Percentiles rank a stretch among this genome's conserved stretches.
Evolutionary conservation across 2,113 vertebrate genomes (phyloP).

Genomic region (Muscicapa adusta): DNA sequence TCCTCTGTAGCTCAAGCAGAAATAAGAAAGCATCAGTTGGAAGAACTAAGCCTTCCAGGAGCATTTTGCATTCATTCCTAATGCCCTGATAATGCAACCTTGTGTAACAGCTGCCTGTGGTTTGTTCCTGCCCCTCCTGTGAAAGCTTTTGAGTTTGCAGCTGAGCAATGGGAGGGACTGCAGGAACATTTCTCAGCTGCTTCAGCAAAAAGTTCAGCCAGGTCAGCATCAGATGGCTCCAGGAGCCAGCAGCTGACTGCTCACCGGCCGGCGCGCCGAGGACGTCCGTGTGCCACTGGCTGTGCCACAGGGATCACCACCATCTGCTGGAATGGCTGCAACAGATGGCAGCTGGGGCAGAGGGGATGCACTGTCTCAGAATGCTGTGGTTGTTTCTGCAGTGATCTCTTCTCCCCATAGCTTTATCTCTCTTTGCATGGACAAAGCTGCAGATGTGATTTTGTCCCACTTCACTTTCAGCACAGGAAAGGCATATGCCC

Average conservation of each 20-base stretch:
- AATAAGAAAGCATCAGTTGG: constrained; percentile 3
- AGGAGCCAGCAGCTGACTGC: not conserved
- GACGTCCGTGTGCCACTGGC: not conserved
- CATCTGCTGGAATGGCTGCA: not conserved
- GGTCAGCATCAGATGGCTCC: not conserved
- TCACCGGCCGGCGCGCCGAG: not conserved
- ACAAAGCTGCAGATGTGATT: not conserved
- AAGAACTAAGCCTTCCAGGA: constrained; percentile 5
- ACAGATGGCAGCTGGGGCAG: not conserved
- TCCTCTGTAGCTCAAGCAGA: constrained; percentile 8
- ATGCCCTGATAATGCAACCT: not conserved
- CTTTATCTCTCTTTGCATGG: not conserved
- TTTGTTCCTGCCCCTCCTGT: not conserved
- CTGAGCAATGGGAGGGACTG: not conserved
- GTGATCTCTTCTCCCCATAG: not conserved
- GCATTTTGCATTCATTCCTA: not conserved
- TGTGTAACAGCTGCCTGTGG: constrained; percentile 20
- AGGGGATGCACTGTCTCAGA: not conserved
- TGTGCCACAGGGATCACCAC: not conserved
- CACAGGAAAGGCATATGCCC: not conserved
- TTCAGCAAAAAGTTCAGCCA: constrained; percentile 25
- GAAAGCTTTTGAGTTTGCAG: not conserved
- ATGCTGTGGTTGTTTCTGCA: not conserved
- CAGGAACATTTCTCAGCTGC: constrained; percentile 16
- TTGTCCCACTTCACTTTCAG: not conserved